These are phyloP conservation scores for Drosophila simulans DNA, from an alignment of 1,140 invertebrate genomes.

Conservation along the genomic window DNA sequence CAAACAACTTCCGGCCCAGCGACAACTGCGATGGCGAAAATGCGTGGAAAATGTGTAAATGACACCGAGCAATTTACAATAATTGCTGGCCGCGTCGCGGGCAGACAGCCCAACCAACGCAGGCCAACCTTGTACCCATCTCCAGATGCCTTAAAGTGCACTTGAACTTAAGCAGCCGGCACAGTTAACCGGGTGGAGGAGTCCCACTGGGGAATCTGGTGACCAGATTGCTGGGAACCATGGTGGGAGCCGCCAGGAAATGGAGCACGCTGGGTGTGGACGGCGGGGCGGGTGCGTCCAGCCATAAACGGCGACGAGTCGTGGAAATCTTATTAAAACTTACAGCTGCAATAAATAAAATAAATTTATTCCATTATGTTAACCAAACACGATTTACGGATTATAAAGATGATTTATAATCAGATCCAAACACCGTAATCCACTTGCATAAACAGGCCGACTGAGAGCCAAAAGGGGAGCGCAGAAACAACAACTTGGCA, in stretches of 20 bases:
- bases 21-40: constrained; percentile 56
- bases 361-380: constrained; percentile 84
- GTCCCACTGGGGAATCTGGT: constrained; percentile 11
- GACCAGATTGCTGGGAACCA: constrained; percentile 14
- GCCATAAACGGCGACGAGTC: constrained; percentile 52
- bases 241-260: background rate
- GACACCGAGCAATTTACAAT: constrained; percentile 80
- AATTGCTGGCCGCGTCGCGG: constrained; percentile 60
- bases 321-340: constrained; percentile 83
- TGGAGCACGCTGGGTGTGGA: background rate
- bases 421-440: constrained; percentile 82
- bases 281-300: no score
- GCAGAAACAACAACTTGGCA: constrained; percentile 63
- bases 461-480: constrained; percentile 7
- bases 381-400: constrained; percentile 83
- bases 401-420: constrained; percentile 84
- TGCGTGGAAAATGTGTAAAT: constrained; percentile 79
- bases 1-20: constrained; percentile 52
- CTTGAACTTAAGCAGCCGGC: constrained; percentile 63
- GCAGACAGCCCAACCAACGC: constrained; percentile 22
- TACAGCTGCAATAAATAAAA: constrained; percentile 83
- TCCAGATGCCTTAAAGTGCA: constrained; percentile 66
- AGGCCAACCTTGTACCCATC: constrained; percentile 28
- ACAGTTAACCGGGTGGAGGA: constrained; percentile 14
- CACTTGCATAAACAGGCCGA: constrained; percentile 79